Base-by-base conservation (phyloP, 2,888 invertebrate species). In the Blera fallax region DNA sequence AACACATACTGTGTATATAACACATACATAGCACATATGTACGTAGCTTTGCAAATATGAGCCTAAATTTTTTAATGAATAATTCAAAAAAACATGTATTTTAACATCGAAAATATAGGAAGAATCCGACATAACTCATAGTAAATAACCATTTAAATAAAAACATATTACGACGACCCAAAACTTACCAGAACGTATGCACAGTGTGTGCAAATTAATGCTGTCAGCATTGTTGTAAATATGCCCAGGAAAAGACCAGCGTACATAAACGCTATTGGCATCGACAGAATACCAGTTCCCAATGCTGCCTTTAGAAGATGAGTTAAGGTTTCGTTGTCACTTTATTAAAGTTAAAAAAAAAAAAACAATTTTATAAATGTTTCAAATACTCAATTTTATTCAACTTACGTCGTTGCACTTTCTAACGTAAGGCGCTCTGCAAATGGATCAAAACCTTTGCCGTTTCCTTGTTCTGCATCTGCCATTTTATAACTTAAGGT, bases 221-320 rank as follows among this genome's bases (percentile, higher is more conserved):
- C 97, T 18, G 98, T 97, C 16, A 97, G 91, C 54, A 98, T 93
- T 0, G 98, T 96, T 74, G 97, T 95, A 89, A 97, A 93, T 87
- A 98, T 94, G 62, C 99, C 98, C 84, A 96, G 93, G 84, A 96
- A 93, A 45, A 99, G 93, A 43, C 99, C 99, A 6, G 98, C 95
- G 91, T 95, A 95, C 91, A 95, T 95, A 91, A 99, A 97, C 10
- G 98, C 99, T 76, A 95, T 94, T 0, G 99, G 99, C 97, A 99
- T 97, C 1, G 98, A 94, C 87, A 99, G 94, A 90, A 99, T 98
- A 54, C 99, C 99, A 7, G 98, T 98, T 27, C 99, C 99, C 76
- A 99, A 94, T 37, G 98, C 98, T 5, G 98, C 98, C 92, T 99
- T 99, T 89, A 99, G 93, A 87, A 99, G 94, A 94, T 99, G 98